Conservation (phyloP, 2,113 vertebrate genomes). For the Thinocorus orbignyianus region DNA sequence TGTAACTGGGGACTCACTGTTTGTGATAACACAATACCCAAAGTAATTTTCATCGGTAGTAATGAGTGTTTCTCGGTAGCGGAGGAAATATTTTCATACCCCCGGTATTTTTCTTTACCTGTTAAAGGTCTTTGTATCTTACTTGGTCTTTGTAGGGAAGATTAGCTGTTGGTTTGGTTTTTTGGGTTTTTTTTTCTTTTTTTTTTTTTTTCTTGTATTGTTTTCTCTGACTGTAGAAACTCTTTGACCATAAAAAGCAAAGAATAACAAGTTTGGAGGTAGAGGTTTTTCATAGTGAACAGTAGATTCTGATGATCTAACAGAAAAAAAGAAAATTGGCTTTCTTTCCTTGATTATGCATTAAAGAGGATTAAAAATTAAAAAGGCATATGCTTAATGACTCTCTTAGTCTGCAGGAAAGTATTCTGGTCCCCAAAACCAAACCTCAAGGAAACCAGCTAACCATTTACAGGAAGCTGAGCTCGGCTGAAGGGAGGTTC, state of each 20-base stretch:
- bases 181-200: too few species aligned
- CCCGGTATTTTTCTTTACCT: not conserved
- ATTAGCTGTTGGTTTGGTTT: too few species aligned
- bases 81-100: not conserved
- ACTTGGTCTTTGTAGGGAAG: not conserved
- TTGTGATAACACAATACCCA: not conserved
- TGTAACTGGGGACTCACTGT: not conserved
- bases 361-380: slow-evolving; percentile 32
- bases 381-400: not conserved
- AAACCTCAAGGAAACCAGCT: not conserved
- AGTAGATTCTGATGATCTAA: not conserved
- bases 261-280: not conserved
- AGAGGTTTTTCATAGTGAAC: not conserved
- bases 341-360: not conserved
- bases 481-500: not conserved
- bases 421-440: not conserved
- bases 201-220: not conserved
- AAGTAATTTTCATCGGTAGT: not conserved
- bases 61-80: not conserved
- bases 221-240: not conserved
- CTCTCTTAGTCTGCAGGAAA: not conserved
- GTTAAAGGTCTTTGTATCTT: not conserved
- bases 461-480: slow-evolving; percentile 17
- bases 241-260: not conserved
- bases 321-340: not conserved